Evolutionary conservation across 2,797 vertebrate species (phyloP).

Genomic region (Brachyalestes nurse): DNA sequence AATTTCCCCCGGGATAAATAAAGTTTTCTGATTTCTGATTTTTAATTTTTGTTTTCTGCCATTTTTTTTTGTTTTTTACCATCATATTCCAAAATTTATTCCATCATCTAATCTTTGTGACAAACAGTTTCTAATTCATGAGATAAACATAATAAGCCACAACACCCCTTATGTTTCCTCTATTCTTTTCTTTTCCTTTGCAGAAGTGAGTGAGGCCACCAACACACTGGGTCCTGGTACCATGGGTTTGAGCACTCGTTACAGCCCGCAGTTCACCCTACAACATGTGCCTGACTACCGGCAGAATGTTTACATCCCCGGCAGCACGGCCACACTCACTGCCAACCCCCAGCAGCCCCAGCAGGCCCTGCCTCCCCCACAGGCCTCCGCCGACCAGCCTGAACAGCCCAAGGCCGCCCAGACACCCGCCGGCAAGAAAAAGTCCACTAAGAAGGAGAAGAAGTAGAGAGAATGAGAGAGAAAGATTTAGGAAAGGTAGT

Average conservation of each 20-base stretch:
- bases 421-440: conserved; percentile 95
- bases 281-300: conserved; percentile 98
- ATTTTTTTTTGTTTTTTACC: conserved; percentile 38
- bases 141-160: neutral
- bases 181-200: neutral
- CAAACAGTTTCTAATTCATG: too few relatives aligned
- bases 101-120: neutral
- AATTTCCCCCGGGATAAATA: too few relatives aligned
- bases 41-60: neutral
- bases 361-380: conserved; percentile 77
- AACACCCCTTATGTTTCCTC: neutral
- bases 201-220: conserved; percentile 90
- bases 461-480: conserved; percentile 79
- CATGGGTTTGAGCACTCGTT: conserved; percentile 94
- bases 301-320: conserved; percentile 98
- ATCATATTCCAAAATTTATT: neutral
- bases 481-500: conserved; percentile 11
- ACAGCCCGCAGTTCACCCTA: conserved; percentile 96
- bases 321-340: conserved; percentile 94
- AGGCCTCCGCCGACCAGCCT: conserved; percentile 68
- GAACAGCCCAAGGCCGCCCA: conserved; percentile 80
- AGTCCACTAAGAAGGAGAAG: conserved; percentile 97
- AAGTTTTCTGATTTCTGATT: too few relatives aligned
- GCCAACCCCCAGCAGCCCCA: conserved; percentile 77
- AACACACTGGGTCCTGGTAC: conserved; percentile 90